phyloP scores from a whole-genome alignment of 2,888 invertebrate genomes.

The Nasonia oneida region DNA sequence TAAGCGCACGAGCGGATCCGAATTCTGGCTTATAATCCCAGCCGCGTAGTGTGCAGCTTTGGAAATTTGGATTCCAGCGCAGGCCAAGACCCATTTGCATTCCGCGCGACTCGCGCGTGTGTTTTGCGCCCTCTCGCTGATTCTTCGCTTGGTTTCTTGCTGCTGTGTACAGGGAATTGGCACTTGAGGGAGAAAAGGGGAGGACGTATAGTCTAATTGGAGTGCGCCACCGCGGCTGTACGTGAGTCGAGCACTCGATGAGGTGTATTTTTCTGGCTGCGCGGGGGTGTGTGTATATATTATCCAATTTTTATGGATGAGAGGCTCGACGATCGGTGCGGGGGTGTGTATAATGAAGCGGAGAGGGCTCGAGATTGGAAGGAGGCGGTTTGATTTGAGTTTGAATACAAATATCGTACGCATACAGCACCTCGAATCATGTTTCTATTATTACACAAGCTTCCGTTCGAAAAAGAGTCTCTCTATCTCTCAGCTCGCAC shows the following conservation, averaged over 20 bases:
- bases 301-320: not conserved
- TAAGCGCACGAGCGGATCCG: constrained; percentile 45
- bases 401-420: not conserved
- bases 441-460: no score
- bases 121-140: not conserved
- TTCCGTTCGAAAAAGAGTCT: no score
- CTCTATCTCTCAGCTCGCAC: no score
- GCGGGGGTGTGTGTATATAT: not conserved
- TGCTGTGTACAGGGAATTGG: not conserved
- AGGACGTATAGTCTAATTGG: constrained; percentile 33
- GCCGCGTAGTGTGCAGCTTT: not conserved
- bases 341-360: not conserved
- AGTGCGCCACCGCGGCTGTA: not conserved
- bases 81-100: constrained; percentile 35
- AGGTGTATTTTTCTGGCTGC: not conserved
- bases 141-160: constrained; percentile 32
- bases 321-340: no score
- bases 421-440: no score
- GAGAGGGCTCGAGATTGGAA: not conserved
- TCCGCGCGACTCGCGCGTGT: not conserved
- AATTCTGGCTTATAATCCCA: constrained; percentile 43
- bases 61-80: constrained; percentile 31
- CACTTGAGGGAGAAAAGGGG: constrained; percentile 14
- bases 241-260: constrained; percentile 10
- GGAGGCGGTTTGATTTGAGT: not conserved